These are phyloP conservation scores for Cynaeus angustus DNA, from an alignment of 2,888 invertebrate genomes.

Conservation along the genomic window DNA sequence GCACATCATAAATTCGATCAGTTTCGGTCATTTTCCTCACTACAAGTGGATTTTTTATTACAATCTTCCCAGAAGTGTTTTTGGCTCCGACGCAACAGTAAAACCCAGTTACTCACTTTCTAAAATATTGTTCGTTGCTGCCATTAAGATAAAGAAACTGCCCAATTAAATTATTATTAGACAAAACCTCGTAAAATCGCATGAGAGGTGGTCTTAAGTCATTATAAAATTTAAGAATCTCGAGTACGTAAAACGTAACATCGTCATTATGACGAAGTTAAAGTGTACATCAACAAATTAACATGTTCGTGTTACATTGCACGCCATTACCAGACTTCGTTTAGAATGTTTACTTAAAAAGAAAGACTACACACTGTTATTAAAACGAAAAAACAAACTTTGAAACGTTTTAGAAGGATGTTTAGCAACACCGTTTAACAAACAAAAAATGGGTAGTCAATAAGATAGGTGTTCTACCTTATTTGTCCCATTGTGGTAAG, in stretches of 20 bases:
- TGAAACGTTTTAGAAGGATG: conserved; percentile 37
- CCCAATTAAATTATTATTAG: conserved; percentile 28
- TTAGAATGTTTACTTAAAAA: conserved; percentile 26
- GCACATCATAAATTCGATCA: too few species aligned
- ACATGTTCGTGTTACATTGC: conserved; percentile 39
- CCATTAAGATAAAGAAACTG: background rate
- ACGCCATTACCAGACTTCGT: conserved; percentile 30
- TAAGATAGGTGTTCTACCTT: background rate
- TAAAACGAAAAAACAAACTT: conserved; percentile 33
- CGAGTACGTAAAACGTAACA: conserved; percentile 25
- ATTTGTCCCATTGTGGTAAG: background rate
- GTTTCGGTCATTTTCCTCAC: too few species aligned
- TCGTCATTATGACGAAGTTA: conserved; percentile 30
- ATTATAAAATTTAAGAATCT: conserved; percentile 23
- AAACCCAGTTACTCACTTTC: background rate
- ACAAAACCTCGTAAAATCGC: background rate
- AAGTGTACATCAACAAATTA: conserved; percentile 37
- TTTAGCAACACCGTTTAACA: conserved; percentile 23
- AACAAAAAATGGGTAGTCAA: conserved; percentile 12
- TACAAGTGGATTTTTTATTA: background rate
- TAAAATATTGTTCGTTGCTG: background rate
- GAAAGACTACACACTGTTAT: conserved; percentile 31
- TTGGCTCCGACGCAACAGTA: background rate
- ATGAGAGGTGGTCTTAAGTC: conserved; percentile 11
- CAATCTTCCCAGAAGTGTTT: background rate